Base-by-base conservation (phyloP, 1,140 invertebrate species). In the Drosophila ananassae region DNA sequence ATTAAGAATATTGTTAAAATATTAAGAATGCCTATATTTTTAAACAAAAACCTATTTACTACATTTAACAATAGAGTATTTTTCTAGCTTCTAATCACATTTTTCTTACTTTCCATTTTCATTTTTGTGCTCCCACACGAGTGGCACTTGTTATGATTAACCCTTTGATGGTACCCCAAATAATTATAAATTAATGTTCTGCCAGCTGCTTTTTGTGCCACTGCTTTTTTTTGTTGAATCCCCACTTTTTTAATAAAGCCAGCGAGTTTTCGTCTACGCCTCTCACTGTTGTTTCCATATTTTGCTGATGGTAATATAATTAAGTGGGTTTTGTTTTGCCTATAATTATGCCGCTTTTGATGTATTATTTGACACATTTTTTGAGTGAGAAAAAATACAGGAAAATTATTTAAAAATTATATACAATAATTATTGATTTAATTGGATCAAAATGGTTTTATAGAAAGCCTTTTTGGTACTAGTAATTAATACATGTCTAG, bases 281-380 rank as follows among this genome's bases (percentile, higher is more conserved):
- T 25, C 30, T 7, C 50, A 59, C 57, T 50, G 63, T 66, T 77
- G 10, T 58, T 82, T 82, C 58, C 54, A 51, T 44, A 60, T 61
- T 60, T 41, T 77, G 54, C 66, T 39, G 60, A 21, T 50, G 52
- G 53, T 60, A 64, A 77, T 76, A 60, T 73, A 85, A 85, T 84
- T 84, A 76, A 79, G 57, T 63, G 55, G 39, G 46, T 32, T 79
- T 72, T 54, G 61, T 57, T 72, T 53, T 44, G n/a, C 17, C n/a
- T 67, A 67, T 76, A 83, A 84, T 84, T 84, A 75, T 51, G 72
- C 77, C 73, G 73, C 80, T 53, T 83, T 85, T 79, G 77, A 79
- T 63, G 61, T 79, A 50, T 7, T 57, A 44, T 53, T 56, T 52
- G 28, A 30, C 69, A 63, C 47, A 54, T 53, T 56, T 66, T 51